These are phyloP conservation scores for Cotesia glomerata DNA, from an alignment of 1,140 invertebrate species.

Conservation along the genomic window DNA sequence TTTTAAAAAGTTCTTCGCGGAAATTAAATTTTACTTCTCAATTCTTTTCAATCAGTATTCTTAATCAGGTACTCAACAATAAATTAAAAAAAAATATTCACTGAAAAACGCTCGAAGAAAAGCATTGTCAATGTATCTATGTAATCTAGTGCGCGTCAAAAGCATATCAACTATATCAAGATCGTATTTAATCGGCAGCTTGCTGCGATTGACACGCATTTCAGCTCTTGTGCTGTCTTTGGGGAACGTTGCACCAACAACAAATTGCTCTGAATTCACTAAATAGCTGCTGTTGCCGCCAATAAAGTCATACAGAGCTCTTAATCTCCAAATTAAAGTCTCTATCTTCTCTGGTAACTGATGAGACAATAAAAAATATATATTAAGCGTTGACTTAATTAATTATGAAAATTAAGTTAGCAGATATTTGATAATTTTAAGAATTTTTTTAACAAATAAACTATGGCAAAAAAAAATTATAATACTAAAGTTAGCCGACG, in stretches of 20 bases:
- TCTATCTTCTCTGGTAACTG: slow-evolving; percentile 50
- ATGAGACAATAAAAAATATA: slow-evolving; percentile 18
- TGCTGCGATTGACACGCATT: slow-evolving; percentile 47
- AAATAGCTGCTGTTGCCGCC: slow-evolving; percentile 42
- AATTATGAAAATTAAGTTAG: too few species aligned
- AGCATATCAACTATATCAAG: slow-evolving; percentile 47
- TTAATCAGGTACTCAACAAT: background rate
- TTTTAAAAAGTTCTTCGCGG: too few species aligned
- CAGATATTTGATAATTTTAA: background rate
- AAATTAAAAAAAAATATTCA: slow-evolving; percentile 35
- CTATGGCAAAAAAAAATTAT: too few species aligned
- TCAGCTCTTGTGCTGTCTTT: slow-evolving; percentile 47
- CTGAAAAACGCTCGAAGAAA: slow-evolving; percentile 49
- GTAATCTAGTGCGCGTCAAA: slow-evolving; percentile 51
- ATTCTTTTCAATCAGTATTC: too few species aligned
- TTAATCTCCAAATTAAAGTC: slow-evolving; percentile 43
- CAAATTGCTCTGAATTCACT: slow-evolving; percentile 39
- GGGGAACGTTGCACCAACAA: slow-evolving; percentile 46
- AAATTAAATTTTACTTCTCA: too few species aligned
- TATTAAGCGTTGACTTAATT: background rate
- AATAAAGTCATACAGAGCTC: slow-evolving; percentile 49
- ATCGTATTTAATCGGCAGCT: slow-evolving; percentile 46
- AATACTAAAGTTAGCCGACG: too few species aligned
- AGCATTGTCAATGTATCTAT: slow-evolving; percentile 52
- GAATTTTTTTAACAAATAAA: too few species aligned